Evolutionary conservation across 2,888 invertebrate genomes (phyloP).

Genomic region (Erannis defoliaria): DNA sequence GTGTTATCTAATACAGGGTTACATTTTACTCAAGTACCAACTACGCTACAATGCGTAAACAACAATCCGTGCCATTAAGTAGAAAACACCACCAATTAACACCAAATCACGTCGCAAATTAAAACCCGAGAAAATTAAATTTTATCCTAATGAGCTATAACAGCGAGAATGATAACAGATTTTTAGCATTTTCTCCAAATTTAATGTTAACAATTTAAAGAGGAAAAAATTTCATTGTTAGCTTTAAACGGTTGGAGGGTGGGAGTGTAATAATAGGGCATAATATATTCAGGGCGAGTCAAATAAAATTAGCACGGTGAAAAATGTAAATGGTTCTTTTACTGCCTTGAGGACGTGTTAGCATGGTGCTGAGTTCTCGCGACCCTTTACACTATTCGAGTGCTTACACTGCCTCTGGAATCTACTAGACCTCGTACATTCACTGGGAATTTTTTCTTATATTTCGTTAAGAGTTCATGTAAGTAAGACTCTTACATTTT

Average conservation of each 20-base stretch:
- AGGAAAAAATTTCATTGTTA: constrained; percentile 78
- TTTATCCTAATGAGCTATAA: constrained; percentile 76
- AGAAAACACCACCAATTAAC: constrained; percentile 48
- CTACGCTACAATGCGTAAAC: neutral
- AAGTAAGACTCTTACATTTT: too few species aligned
- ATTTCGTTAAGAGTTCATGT: too few species aligned
- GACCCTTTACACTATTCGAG: constrained; percentile 59
- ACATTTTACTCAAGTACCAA: neutral
- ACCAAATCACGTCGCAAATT: constrained; percentile 53
- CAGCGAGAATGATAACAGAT: constrained; percentile 74
- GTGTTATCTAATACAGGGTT: too few species aligned
- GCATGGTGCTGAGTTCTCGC: constrained; percentile 66
- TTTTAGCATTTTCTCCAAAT: constrained; percentile 73
- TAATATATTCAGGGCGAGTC: constrained; percentile 86
- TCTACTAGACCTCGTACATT: constrained; percentile 10
- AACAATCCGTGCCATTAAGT: constrained; percentile 16
- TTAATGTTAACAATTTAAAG: constrained; percentile 80
- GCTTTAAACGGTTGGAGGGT: constrained; percentile 78
- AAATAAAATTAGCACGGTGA: constrained; percentile 86
- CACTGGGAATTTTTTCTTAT: neutral
- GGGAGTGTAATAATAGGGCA: constrained; percentile 80
- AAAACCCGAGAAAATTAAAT: constrained; percentile 64
- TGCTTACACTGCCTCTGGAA: constrained; percentile 38
- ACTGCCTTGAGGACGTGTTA: constrained; percentile 80
- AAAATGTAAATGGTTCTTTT: constrained; percentile 85